Percentiles rank a stretch among this genome's conserved stretches.
Conservation (phyloP, 1,140 invertebrate species). For the Galleria mellonella region DNA sequence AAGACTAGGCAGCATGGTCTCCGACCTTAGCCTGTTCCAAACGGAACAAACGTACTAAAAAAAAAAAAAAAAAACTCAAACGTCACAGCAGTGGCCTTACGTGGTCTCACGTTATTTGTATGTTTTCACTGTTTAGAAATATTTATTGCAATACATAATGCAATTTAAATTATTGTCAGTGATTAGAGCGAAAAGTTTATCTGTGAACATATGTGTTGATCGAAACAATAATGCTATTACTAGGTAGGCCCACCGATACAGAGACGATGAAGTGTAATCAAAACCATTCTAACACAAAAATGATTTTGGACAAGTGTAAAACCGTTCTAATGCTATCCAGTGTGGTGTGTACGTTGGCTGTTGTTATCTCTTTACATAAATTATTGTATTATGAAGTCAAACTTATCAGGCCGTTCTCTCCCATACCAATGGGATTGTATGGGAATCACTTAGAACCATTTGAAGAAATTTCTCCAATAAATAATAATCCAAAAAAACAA, state of each 20-base stretch:
- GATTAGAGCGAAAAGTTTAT: constrained; percentile 30
- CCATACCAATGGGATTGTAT: constrained; percentile 57
- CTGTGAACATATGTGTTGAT: constrained; percentile 20
- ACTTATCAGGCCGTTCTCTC: constrained; percentile 55
- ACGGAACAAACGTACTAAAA: too few species aligned
- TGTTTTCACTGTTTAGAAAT: constrained; percentile 24
- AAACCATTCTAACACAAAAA: constrained; percentile 40
- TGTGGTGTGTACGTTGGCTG: constrained; percentile 53
- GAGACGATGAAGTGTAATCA: constrained; percentile 48
- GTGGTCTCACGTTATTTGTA: constrained; percentile 61
- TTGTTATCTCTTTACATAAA: constrained; percentile 55
- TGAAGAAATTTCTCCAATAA: constrained; percentile 23
- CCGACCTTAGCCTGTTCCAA: too few species aligned
- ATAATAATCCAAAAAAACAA: constrained; percentile 15
- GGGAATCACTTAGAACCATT: constrained; percentile 53
- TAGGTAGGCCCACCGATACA: constrained; percentile 39
- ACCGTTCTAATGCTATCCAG: constrained; percentile 59
- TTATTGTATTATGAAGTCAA: constrained; percentile 52
- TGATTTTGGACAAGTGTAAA: constrained; percentile 57
- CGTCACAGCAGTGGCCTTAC: constrained; percentile 39
- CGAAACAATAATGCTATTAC: constrained; percentile 44
- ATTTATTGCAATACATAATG: constrained; percentile 50
- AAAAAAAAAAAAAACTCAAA: too few species aligned
- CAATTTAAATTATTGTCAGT: constrained; percentile 44
- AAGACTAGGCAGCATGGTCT: too few species aligned